These are phyloP conservation scores for Sparidentex hasta DNA, from an alignment of 2,797 vertebrate species.

Conservation along the genomic window DNA sequence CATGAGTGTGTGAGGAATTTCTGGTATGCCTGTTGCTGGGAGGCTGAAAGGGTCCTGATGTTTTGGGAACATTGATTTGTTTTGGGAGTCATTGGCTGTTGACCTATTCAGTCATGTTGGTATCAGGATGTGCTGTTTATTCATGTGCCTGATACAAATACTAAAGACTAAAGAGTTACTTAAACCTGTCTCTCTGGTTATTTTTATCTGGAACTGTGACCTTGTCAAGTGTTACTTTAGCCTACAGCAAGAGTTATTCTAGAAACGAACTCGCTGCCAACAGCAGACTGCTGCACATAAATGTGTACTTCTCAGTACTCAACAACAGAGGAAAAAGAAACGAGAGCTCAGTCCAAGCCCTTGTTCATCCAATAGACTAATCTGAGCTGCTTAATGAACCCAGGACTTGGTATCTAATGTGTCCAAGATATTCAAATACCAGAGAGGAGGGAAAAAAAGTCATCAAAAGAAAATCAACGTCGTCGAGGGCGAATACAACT, in stretches of 20 bases:
- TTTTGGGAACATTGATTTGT: no score
- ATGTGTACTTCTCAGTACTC: conserved; percentile 1
- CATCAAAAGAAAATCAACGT: conserved; percentile 68
- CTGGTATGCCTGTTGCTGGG: no score
- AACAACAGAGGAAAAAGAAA: conserved; percentile 10
- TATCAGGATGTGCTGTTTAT: neutral
- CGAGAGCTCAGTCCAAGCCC: conserved; percentile 7
- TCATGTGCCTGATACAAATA: conserved; percentile 2
- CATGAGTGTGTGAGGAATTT: no score
- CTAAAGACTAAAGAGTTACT: neutral
- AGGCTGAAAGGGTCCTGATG: no score
- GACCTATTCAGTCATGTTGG: no score
- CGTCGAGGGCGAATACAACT: conserved; percentile 48
- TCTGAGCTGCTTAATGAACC: conserved; percentile 30
- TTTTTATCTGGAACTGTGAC: conserved; percentile 10
- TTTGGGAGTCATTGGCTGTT: no score
- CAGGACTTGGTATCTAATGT: conserved; percentile 44
- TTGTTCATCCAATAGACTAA: conserved; percentile 37
- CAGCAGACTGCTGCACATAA: conserved; percentile 6
- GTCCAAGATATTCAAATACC: conserved; percentile 25
- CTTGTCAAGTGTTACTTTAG: neutral
- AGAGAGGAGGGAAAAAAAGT: conserved; percentile 44
- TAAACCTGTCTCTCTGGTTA: neutral
- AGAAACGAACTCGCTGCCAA: conserved; percentile 15
- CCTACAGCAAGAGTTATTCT: conserved; percentile 10